Base-by-base conservation (phyloP, 2,113 vertebrate genomes). In the Orcinus orca region DNA sequence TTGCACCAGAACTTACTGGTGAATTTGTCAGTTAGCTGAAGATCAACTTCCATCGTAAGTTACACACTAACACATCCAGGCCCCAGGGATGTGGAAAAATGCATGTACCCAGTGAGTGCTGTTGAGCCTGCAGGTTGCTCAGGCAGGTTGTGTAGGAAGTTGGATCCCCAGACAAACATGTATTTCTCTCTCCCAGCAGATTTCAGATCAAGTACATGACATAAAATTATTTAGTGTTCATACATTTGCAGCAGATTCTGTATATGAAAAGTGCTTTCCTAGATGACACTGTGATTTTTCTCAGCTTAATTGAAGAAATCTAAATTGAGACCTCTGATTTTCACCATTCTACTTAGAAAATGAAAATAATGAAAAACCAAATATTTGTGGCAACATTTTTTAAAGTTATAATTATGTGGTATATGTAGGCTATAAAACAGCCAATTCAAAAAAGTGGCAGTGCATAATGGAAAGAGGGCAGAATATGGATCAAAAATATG, bases 11-110 rank as follows among this genome's bases (percentile, higher is more conserved):
- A 74, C 50, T 95, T 91, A 79, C 55, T 80, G 29, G 25, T 88
- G 47, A 93, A 84, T 84, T 87, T 93, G 38, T 92, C 65, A 92
- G 68, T 96, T 74, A 68, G 20, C 31, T 88, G 29, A 84, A 93
- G 33, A 73, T n/a, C 76, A 68, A 36, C 26, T 94, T 93, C 11
- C 65, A 73, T 80, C 0, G 0, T 71, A 93, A 60, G n/a, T 55
- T 93, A 21, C 5, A 36, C 11, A 60, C 13, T 71, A 36, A 83
- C 41, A 80, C 25, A 76, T 87, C 6, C 3, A 87, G 25, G 10
- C 36, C 21, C 53, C 15, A 95, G 62, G 33, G 53, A 90, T 79
- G 1, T 83, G 26, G 36, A 21, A 90, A 73, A 90, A 74, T 87
- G n/a, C n/a, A 81, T 36, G 53, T 14, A 67, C 17, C 17, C 13